Conservation (phyloP, 2,888 invertebrate species). For the Hypomecis punctinalis region DNA sequence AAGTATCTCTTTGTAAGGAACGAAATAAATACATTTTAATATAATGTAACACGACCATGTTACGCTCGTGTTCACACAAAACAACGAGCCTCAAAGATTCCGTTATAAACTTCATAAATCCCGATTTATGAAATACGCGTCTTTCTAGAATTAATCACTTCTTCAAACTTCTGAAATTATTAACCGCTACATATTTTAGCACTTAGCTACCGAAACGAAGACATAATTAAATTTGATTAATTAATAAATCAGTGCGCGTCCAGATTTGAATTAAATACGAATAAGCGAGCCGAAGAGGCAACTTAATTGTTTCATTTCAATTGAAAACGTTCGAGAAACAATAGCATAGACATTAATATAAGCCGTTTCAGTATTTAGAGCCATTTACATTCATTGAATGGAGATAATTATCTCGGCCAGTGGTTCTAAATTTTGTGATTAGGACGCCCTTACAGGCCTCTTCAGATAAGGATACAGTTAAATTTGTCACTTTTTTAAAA, state of each 20-base stretch:
- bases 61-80: no score
- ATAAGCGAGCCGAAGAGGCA: constrained; percentile 23
- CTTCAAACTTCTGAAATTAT: constrained; percentile 14
- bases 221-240: constrained; percentile 32
- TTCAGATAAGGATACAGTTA: constrained; percentile 3
- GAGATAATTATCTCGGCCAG: constrained; percentile 33
- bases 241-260: constrained; percentile 30
- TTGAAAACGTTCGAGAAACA: constrained; percentile 26
- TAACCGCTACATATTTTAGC: constrained; percentile 29
- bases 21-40: no score
- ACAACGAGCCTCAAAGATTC: no score
- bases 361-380: constrained; percentile 28
- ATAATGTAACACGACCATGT: no score
- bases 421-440: constrained; percentile 25
- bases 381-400: constrained; percentile 34
- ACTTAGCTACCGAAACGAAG: constrained; percentile 23
- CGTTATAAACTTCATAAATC: no score
- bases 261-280: constrained; percentile 26
- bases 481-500: no score
- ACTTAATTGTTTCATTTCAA: constrained; percentile 37
- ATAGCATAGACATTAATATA: constrained; percentile 32
- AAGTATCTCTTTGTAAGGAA: no score
- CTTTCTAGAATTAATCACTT: background rate
- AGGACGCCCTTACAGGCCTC: constrained; percentile 1
- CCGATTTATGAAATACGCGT: background rate